These are phyloP conservation scores for Melinaea marsaeus DNA, from an alignment of 2,888 invertebrate genomes.

Conservation along the genomic window DNA sequence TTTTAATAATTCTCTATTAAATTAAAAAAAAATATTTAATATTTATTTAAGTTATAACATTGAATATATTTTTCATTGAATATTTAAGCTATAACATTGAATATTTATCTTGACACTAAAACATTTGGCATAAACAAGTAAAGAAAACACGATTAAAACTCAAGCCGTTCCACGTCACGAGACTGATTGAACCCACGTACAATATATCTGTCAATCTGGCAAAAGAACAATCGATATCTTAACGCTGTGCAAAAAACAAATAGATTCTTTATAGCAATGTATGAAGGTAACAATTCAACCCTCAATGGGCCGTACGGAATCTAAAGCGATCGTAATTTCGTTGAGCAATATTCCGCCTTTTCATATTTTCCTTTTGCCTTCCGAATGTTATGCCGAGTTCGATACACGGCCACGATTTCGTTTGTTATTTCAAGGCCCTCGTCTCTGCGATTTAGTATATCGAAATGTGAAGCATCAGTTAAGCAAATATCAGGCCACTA, in stretches of 20 bases:
- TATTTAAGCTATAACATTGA: too few species aligned
- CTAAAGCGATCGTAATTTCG: conserved; percentile 76
- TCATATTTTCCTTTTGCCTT: conserved; percentile 73
- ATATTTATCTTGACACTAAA: too few species aligned
- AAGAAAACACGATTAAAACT: conserved; percentile 22
- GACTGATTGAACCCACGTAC: conserved; percentile 21
- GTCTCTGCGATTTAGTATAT: conserved; percentile 66
- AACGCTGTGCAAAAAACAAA: conserved; percentile 56
- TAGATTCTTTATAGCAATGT: conserved; percentile 72
- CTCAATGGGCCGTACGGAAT: conserved; percentile 72
- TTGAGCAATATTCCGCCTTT: conserved; percentile 74
- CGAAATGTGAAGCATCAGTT: conserved; percentile 51
- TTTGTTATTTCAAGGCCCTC: conserved; percentile 72
- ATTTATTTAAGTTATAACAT: too few species aligned
- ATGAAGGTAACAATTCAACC: conserved; percentile 73
- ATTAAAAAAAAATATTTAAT: too few species aligned
- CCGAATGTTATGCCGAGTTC: conserved; percentile 68
- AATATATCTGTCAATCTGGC: conserved; percentile 18
- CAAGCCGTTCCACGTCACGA: conserved; percentile 13
- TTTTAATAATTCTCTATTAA: too few species aligned
- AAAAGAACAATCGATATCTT: conserved; percentile 23
- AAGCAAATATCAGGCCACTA: conserved; percentile 24
- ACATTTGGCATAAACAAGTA: not conserved
- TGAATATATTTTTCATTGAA: too few species aligned
- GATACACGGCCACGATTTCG: conserved; percentile 71